These are phyloP conservation scores for Heterotis niloticus DNA, from an alignment of 2,113 vertebrate genomes.

Conservation along the genomic window DNA sequence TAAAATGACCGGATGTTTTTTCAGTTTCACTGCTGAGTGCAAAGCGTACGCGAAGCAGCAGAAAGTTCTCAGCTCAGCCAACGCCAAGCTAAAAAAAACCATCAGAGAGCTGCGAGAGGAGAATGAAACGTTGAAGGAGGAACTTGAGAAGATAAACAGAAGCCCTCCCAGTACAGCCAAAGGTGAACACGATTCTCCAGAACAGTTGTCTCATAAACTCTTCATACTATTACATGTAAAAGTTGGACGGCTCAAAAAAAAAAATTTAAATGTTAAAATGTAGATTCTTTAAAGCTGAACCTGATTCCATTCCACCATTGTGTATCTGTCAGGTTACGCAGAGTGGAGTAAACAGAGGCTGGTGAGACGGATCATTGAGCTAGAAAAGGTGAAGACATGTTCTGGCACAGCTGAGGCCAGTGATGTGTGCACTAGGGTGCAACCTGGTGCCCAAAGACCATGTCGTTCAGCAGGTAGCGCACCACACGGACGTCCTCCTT, in stretches of 20 bases:
- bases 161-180: constrained; percentile 57
- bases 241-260: no score
- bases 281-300: not conserved
- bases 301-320: not conserved
- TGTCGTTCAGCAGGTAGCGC: not conserved
- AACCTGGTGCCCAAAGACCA: not conserved
- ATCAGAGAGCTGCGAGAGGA: constrained; percentile 78
- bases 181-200: constrained; percentile 53
- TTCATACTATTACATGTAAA: not conserved
- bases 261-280: no score
- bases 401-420: not conserved
- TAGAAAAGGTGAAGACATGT: constrained; percentile 76
- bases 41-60: constrained; percentile 67
- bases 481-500: not conserved
- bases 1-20: constrained; percentile 13
- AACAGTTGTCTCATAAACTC: not conserved
- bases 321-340: constrained; percentile 62
- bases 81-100: constrained; percentile 73
- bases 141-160: constrained; percentile 65
- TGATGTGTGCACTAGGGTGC: not conserved
- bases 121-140: constrained; percentile 72
- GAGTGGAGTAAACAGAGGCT: constrained; percentile 86
- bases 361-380: constrained; percentile 68
- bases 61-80: constrained; percentile 67
- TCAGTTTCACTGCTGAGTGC: constrained; percentile 62